Base-by-base conservation (phyloP, 2,797 vertebrate species). In the Coregonus suidteri region DNA sequence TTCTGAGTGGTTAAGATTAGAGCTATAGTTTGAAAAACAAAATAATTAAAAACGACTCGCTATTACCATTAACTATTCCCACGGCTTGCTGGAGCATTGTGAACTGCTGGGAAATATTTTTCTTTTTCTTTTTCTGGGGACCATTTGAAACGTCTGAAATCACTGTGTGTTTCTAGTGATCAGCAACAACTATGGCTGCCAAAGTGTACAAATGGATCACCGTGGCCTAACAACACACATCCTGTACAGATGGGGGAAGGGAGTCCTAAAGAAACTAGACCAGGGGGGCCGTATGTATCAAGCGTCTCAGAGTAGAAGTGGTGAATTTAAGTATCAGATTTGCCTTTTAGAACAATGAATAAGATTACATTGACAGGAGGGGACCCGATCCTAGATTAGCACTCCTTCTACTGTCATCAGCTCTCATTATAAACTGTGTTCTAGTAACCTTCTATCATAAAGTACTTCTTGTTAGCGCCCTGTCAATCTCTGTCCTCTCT, bases 181-280 rank as follows among this genome's bases (percentile, higher is more conserved):
- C 41, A 47, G 41, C 7, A 2, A 47, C 41, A 47, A 2, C n/a
- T 25, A 9, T 7, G n/a, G n/a, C 56, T 54, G 77, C 81, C 81
- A 83, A 30, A 34, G 35, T 70, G 76, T 20, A 71, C 31, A 54
- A 31, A 71, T 9, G 25, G n/a, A 64, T 34, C 62, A 80, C 71
- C 74, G 66, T 74, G 78, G 83, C 59, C 51, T 41, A 18, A 80
- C 53, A 66, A 68, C 77, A 52, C 77, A 75, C 82, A 84, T 88
- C 79, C 14, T 30, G 62, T 25, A 6, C 77, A 6, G 77, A 53
- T 31, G 59, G 6, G 59, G 3, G 34, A 6, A 18, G 11, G 13
- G 25, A 34, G 31, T 34, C 31, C 31, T 34, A 34, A 34, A 2
- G 31, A 34, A 34, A 34, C 31, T 34, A 34, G 31, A 34, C 31